Percentiles rank a stretch among this genome's conserved stretches.
These are phyloP conservation scores for Cybosia mesomella DNA, from an alignment of 2,888 invertebrate species.

Conservation along the genomic window DNA sequence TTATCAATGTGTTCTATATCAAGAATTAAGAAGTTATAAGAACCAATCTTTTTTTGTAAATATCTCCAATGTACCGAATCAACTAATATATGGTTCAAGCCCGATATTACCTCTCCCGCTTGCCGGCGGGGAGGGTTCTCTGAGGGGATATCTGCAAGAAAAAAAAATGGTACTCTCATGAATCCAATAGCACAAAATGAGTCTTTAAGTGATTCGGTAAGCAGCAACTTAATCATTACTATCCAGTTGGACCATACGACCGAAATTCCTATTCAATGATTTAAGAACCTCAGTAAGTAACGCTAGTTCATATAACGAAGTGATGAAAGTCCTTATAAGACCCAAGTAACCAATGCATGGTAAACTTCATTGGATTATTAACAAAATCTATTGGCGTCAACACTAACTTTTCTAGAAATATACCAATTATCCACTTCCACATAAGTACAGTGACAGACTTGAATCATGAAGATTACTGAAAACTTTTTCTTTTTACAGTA, in stretches of 20 bases:
- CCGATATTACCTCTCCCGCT: no score
- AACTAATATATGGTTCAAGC: no score
- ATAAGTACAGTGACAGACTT: slow-evolving; percentile 25
- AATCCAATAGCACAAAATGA: no score
- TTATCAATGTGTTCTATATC: no score
- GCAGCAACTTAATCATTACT: neutral
- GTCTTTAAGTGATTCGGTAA: no score
- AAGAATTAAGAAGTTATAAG: no score
- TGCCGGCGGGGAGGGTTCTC: no score
- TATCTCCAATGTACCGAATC: no score
- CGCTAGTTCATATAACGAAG: neutral
- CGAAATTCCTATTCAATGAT: neutral
- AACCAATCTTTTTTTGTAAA: no score
- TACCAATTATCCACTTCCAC: slow-evolving; percentile 18
- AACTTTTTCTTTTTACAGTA: slow-evolving; percentile 26
- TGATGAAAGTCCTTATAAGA: neutral
- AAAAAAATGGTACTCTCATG: no score
- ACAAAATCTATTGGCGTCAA: neutral
- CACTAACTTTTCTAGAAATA: slow-evolving; percentile 1
- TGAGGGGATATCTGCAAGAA: no score
- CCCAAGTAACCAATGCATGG: neutral
- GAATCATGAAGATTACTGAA: slow-evolving; percentile 25
- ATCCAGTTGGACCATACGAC: neutral
- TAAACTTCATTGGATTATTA: neutral
- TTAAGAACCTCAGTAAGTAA: neutral